Base-by-base conservation (phyloP, 1,140 invertebrate genomes). In the Listronotus bonariensis region DNA sequence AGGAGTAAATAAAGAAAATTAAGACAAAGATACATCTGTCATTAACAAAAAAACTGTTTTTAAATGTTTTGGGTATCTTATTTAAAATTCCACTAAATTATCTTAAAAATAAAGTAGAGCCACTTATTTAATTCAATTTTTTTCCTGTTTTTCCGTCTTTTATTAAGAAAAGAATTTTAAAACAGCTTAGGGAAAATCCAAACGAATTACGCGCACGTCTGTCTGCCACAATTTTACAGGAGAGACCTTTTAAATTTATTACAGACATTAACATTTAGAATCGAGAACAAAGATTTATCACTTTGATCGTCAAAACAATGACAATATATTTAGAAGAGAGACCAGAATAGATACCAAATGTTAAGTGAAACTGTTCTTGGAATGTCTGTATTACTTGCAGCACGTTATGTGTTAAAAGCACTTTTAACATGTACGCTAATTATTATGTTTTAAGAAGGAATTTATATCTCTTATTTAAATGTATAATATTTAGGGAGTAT, bases 291-390 rank as follows among this genome's bases (percentile, higher is more conserved):
- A 56, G 41, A 56, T 56, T 43, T 56, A 56, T 56, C 17, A 43
- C 54, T 56, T 56, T 56, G 41, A 56, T 56, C 54, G 54, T 56
- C 54, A 56, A 42, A 56, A 56, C 54, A 56, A 56, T 56, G 54
- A 42, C 40, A 42, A 43, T 56, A 56, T 56, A 42, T 56, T 56
- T 56, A 56, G 54, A 31, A 32, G 20, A n/a, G 12, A 20, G 8
- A 51, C 48, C 8, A 51, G 48, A 51, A 51, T 51, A 51, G 48
- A 51, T 20, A 51, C 18, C 14, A 20, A 51, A 18, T 51, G 18
- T 32, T 51, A 51, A 51, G 48, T 51, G 48, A 51, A 51, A 20
- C 20, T 26, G 48, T 51, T 51, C 48, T 20, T 18, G 20, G 48
- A 26, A 32, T 51, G 48, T 18, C 18, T 48, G 45, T 26, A 26